These are phyloP conservation scores for Lasiommata megera DNA, from an alignment of 2,888 invertebrate species.

Conservation along the genomic window DNA sequence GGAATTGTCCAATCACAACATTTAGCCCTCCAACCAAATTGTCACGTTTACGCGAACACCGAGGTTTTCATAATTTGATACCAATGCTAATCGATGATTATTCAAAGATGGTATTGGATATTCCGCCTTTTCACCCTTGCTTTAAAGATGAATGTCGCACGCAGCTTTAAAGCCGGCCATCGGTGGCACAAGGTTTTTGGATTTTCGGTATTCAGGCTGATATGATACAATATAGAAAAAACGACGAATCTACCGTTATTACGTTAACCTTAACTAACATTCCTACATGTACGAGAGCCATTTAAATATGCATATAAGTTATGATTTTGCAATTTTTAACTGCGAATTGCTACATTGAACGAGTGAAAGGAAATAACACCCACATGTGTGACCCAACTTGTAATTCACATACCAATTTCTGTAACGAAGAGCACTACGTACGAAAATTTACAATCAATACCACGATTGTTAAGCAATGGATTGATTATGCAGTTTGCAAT, in stretches of 20 bases:
- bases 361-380: conserved; percentile 9
- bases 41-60: not conserved
- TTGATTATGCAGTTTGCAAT: not conserved
- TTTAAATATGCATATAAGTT: conserved; percentile 8
- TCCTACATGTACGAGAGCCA: not conserved
- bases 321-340: conserved; percentile 9
- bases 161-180: too few species aligned
- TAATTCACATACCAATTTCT: not conserved
- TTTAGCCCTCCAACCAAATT: too few species aligned
- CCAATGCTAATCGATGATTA: too few species aligned
- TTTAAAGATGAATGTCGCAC: too few species aligned
- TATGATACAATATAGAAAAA: too few species aligned
- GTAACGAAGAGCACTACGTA: not conserved
- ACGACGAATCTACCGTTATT: too few species aligned
- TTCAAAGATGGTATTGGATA: too few species aligned
- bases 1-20: too few species aligned
- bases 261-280: too few species aligned
- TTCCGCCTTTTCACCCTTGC: too few species aligned
- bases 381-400: not conserved
- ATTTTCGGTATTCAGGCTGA: too few species aligned
- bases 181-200: too few species aligned
- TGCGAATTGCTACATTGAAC: not conserved
- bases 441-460: not conserved
- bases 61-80: not conserved
- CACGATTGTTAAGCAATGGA: conserved; percentile 4